phyloP scores from a whole-genome alignment of 2,888 invertebrate genomes.

The Orchesella flavescens region DNA sequence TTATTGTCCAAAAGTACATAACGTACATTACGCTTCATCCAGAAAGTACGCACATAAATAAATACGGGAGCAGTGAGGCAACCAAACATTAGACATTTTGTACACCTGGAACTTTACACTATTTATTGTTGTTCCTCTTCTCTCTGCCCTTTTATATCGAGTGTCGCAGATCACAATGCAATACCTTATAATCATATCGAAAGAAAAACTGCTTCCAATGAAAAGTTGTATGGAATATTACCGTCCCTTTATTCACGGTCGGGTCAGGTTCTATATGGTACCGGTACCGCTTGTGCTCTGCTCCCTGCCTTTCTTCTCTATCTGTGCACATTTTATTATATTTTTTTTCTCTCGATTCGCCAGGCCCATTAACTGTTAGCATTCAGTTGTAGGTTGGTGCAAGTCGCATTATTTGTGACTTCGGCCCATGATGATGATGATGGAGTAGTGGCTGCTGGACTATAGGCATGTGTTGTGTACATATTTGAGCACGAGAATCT shows the following conservation, averaged over 20 bases:
- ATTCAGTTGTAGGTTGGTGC: neutral
- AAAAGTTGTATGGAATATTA: conserved; percentile 14
- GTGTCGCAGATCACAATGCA: conserved; percentile 44
- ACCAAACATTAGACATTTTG: conserved; percentile 47
- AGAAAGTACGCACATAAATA: conserved; percentile 29
- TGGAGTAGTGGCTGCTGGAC: neutral
- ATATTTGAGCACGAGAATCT: conserved; percentile 37
- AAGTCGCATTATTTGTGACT: conserved; percentile 2
- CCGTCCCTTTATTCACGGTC: conserved; percentile 26
- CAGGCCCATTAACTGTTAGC: neutral
- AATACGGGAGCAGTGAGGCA: conserved; percentile 42
- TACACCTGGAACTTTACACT: conserved; percentile 69
- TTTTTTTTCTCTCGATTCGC: conserved; percentile 27
- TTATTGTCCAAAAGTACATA: conserved; percentile 24
- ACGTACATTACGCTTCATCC: neutral
- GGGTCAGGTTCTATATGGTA: conserved; percentile 30
- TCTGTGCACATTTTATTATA: conserved; percentile 25
- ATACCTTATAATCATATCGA: conserved; percentile 33
- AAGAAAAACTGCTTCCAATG: conserved; percentile 14
- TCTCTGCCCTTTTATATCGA: conserved; percentile 39
- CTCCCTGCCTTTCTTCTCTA: neutral
- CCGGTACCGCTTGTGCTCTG: neutral
- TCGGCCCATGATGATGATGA: neutral
- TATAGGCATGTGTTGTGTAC: neutral
- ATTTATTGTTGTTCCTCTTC: conserved; percentile 38